These are phyloP conservation scores for Triplophysa rosa DNA, from an alignment of 2,113 vertebrate genomes.

Conservation along the genomic window DNA sequence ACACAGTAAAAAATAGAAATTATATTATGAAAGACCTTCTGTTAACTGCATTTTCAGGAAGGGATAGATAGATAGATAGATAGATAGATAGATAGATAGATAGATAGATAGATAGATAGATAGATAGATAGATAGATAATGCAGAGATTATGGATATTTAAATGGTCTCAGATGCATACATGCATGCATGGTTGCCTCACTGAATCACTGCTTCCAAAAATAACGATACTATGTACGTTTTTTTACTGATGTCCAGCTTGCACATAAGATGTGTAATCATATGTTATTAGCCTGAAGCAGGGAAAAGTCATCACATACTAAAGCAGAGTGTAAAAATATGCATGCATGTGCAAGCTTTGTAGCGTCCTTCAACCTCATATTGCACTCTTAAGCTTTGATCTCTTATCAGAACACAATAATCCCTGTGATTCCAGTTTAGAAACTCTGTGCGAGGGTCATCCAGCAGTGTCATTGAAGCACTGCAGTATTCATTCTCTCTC, in stretches of 20 bases:
- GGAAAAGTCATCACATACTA: constrained; percentile 60
- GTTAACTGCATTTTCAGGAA: too few relatives aligned
- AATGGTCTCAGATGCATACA: not conserved
- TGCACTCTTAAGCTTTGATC: constrained; percentile 54
- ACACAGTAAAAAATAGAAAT: too few relatives aligned
- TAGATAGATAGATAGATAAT: constrained; percentile 3
- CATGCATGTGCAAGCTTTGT: constrained; percentile 58
- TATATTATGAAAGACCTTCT: too few relatives aligned
- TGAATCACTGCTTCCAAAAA: constrained; percentile 32
- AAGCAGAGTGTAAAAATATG: constrained; percentile 61
- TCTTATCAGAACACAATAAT: constrained; percentile 54
- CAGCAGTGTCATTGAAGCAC: constrained; percentile 2
- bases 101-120: too few relatives aligned
- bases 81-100: not conserved
- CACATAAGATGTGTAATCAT: constrained; percentile 46
- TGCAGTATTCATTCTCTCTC: constrained; percentile 1
- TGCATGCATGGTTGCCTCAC: not conserved
- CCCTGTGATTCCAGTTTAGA: constrained; percentile 41
- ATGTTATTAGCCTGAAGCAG: constrained; percentile 62
- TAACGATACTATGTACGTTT: constrained; percentile 17
- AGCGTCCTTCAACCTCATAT: constrained; percentile 50
- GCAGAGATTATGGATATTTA: not conserved
- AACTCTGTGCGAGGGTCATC: constrained; percentile 51
- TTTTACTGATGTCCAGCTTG: constrained; percentile 44
- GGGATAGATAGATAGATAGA: not conserved